A percentile compares a stretch with the other conserved stretches of the same genome.
These are phyloP conservation scores for Hippocampus kuda DNA, from an alignment of 2,797 vertebrate genomes.

Conservation along the genomic window DNA sequence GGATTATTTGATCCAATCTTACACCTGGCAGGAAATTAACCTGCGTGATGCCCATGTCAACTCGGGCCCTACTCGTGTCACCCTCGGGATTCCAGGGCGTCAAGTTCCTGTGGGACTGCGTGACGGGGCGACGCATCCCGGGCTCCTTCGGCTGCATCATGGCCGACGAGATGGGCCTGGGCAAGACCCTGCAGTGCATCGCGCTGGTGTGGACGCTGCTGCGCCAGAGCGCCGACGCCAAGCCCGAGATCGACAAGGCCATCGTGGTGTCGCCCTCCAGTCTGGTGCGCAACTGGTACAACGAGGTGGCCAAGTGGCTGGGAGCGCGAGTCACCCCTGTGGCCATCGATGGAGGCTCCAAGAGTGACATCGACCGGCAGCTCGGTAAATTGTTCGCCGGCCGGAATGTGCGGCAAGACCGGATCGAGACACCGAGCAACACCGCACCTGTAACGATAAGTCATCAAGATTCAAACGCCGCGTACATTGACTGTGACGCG, in stretches of 20 bases:
- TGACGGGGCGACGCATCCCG: constrained; percentile 79
- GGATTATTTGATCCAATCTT: background rate
- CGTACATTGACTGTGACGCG: background rate
- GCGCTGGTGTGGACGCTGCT: constrained; percentile 88
- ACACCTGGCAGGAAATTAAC: background rate
- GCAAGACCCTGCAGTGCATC: constrained; percentile 95
- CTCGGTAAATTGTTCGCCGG: constrained; percentile 53
- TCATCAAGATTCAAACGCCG: no score
- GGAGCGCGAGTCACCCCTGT: constrained; percentile 80
- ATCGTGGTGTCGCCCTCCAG: constrained; percentile 94
- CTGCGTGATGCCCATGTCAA: background rate
- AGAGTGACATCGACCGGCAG: constrained; percentile 81
- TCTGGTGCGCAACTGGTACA: constrained; percentile 94
- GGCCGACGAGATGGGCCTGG: constrained; percentile 98
- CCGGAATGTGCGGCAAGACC: background rate
- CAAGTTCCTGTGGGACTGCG: constrained; percentile 95
- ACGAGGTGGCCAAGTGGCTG: constrained; percentile 94
- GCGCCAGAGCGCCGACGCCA: constrained; percentile 83
- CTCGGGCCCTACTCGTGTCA: background rate
- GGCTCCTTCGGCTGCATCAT: constrained; percentile 91
- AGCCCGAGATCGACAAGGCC: constrained; percentile 85
- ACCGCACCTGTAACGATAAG: no score
- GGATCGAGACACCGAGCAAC: no score
- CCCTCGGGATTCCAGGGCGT: constrained; percentile 76
- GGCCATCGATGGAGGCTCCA: constrained; percentile 92